Conservation (phyloP, 2,888 invertebrate genomes). For the Orthosia gracilis region DNA sequence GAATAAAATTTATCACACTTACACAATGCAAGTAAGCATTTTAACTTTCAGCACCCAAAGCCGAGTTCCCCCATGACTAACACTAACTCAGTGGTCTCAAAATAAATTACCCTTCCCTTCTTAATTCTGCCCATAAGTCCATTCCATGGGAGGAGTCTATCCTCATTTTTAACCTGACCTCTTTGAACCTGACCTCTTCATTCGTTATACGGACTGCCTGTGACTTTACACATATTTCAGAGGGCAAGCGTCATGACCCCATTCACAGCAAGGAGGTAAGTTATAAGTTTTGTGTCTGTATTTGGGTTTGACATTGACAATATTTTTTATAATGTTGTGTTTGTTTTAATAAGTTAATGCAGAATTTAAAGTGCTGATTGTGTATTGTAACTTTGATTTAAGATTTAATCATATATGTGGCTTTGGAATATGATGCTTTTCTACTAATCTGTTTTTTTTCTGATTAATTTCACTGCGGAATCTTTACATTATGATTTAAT, state of each 20-base stretch:
- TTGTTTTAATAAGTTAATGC: no score
- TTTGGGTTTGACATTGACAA: constrained; percentile 25
- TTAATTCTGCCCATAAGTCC: constrained; percentile 46
- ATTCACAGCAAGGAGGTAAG: constrained; percentile 19
- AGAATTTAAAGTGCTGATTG: no score
- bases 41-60: not conserved
- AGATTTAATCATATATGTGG: no score
- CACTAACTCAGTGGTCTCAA: constrained; percentile 23
- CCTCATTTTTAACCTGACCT: constrained; percentile 51
- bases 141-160: constrained; percentile 17
- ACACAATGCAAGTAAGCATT: not conserved
- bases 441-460: no score
- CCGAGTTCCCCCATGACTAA: not conserved
- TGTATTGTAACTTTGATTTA: no score
- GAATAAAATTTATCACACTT: not conserved
- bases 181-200: constrained; percentile 41
- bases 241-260: constrained; percentile 41
- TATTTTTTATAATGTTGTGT: not conserved
- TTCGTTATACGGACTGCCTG: constrained; percentile 47
- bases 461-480: no score
- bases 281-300: constrained; percentile 18
- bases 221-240: constrained; percentile 58
- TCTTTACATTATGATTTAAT: no score
- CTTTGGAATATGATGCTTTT: no score
- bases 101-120: constrained; percentile 23